Base-by-base conservation (phyloP, 2,888 invertebrate genomes). In the Prenolepis imparis region DNA sequence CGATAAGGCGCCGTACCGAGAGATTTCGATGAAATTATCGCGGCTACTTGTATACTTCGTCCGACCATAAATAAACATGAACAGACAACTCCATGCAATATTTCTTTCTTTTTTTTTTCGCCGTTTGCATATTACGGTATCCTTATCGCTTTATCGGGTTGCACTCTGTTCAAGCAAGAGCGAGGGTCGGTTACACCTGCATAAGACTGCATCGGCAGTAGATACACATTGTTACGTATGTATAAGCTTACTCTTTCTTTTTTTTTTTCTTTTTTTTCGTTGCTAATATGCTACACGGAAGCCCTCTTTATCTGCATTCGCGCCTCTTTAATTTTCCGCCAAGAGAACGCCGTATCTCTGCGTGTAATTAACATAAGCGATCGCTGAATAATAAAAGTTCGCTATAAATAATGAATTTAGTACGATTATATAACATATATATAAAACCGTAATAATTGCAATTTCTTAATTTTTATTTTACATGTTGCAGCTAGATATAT, bases 1-100 rank as follows among this genome's bases (percentile, higher is more conserved):
- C 82, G 86, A 89, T 88, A 89, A 89, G 80, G 39, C 48, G 15
- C 28, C 5, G 61, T 36, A 32, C 2, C 28, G 28, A 28, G 48
- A 64, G 64, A 48, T 57, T 63, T 55, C 55, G 57, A 72, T 55
- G 24, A 73, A 84, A 82, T 82, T 59, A 82, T 82, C 21, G 8
- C 72, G 44, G 59, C 61, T 70, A 15, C 55, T 70, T 57, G 36
- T 39, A 55, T 36, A 75, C 32, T 15, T 18, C 28, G 82, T 59
- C 81, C 55, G n/a, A 39, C 12, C 57, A 83, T 84, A 75, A 84
- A 84, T 84, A 75, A 75, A 82, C 70, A 84, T 84, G 63, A 84
- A 57, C 55, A 15, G 57, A 82, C 44, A 36, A 52, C 44, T 32
- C 18, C 36, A 18, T 12, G 28, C 32, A 72, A 72, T 52, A 70